Base-by-base conservation (phyloP, 2,113 vertebrate genomes). In the Psettodes erumei region DNA sequence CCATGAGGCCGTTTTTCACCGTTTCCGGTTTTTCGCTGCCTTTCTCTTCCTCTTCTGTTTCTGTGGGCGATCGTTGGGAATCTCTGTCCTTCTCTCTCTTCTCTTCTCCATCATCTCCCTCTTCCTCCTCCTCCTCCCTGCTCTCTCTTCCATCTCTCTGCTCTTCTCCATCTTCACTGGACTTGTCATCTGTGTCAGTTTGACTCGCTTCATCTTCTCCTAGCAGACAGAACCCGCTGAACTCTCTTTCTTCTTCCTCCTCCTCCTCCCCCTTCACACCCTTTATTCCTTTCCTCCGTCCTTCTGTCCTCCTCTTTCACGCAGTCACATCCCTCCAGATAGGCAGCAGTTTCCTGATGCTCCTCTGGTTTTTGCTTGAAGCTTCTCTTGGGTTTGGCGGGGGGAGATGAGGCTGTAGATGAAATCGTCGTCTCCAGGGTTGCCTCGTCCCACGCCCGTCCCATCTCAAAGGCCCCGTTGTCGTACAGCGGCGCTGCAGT, bases 371-470 rank as follows among this genome's bases (percentile, higher is more conserved):
- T 80, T 21, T 58, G 27, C 59, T 75, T 40, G 75, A 88, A 86
- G 64, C 85, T 93, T 32, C 89, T 82, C 63, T 89, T 73, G 43
- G 92, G 82, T 76, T 93, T 92, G 19, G 30, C 11, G 1, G 91
- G 90, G 0, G 89, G 73, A 28, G 63, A 53, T 1, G 66, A 40
- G 18, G 58, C n/a, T 2, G 54, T 10, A 0, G 40, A 42, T 0
- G 54, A 54, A 32, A 18, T 2, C 1, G 65, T 30, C 1, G 33
- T 60, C 6, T 71, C 71, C 15, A 21, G 5, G 38, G 33, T 43
- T 38, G 1, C 38, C 0, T 43, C 23, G 11, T 65, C 50, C 32
- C 8, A 5, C 37, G 30, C 71, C 3, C 12, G 66, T 23, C 35
- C 69, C 2, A 33, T 65, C 7, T 53, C 64, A 28, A 62, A 79